These are phyloP conservation scores for Hemicentrotus pulcherrimus DNA, from an alignment of 35 echinoderm and acorn worm species.

Conservation along the genomic window DNA sequence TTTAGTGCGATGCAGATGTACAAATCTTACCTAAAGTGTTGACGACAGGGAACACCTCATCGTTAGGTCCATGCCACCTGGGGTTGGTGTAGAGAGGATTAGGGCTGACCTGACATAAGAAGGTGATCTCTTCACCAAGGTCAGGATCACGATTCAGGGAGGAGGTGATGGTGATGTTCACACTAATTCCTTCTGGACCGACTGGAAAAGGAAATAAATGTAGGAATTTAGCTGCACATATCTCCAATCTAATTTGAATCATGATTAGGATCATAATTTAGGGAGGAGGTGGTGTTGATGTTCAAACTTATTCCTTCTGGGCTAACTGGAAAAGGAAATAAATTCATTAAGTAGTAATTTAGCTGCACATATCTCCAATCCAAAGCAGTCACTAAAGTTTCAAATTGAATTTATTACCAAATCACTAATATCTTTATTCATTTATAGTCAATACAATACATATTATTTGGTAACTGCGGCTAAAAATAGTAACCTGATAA, in stretches of 20 bases:
- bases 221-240: too few relatives aligned
- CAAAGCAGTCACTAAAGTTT: too few relatives aligned
- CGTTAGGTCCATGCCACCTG: constrained; percentile 57
- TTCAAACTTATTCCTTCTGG: constrained; percentile 59
- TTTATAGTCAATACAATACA: too few relatives aligned
- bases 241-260: background rate
- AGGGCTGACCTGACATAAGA: constrained; percentile 59
- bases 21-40: constrained; percentile 15
- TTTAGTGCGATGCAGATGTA: background rate
- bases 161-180: constrained; percentile 76
- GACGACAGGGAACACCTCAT: constrained; percentile 41
- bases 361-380: too few relatives aligned
- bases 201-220: constrained; percentile 38
- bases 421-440: too few relatives aligned
- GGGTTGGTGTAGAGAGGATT: constrained; percentile 75
- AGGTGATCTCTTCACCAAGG: constrained; percentile 59
- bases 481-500: too few relatives aligned
- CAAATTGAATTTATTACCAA: too few relatives aligned
- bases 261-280: constrained; percentile 49
- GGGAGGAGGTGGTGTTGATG: constrained; percentile 64
- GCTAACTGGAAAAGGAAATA: constrained; percentile 43
- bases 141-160: constrained; percentile 53
- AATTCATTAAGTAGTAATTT: too few relatives aligned
- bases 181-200: constrained; percentile 52
- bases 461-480: too few relatives aligned